Evolutionary conservation across 2,113 vertebrate genomes (phyloP), one percentile per base, ranked within the genome.

Genomic region (Terrapene triunguis): DNA sequence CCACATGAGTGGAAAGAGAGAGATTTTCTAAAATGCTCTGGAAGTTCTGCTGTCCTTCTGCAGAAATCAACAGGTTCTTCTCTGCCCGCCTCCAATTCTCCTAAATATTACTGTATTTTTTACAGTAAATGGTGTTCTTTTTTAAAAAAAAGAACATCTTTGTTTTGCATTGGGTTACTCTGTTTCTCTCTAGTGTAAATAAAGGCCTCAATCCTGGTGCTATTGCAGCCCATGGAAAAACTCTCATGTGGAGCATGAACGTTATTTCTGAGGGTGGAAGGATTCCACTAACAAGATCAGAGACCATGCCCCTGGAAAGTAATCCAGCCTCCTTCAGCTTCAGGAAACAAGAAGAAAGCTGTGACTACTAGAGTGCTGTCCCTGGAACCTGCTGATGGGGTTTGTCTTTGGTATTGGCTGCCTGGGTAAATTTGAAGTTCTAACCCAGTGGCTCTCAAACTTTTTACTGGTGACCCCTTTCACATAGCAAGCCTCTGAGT

Each of bases 361-460:
- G 62, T 65, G 62, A 35, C 32, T 16, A 35, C 13, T 65, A 35
- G 62, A 7, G 62, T 22, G 12, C 62, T 35, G 62, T 65, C 32
- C 13, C 62, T 65, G 22, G 32, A 65, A 29, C 32, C 29, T 44
- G 0, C n/a, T 92, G 83, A 42, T 42, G 44, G 35, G 32, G 21
- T 51, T 42, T 42, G 53, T 22, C 1, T 8, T 21, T 84, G 4
- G 50, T 62, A 27, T 76, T 13, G 48, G n/a, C 50, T 69, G 54
- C 55, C 35, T 74, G 81, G 90, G 80, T 85, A 87, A 93, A 92
- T 93, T 89, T 91, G 85, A 96, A 91, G 69, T 91, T 95, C 89
- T 95, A 92, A 69, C 51, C 93, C 89, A 50, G 4, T 14, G 13
- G 13, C 13, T 14, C 13, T 50, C 13, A 50, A 50, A 50, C 50